Conservation (phyloP, 37 sponge, comb jelly and placozoan genomes). For the Petrosia ficiformis region DNA sequence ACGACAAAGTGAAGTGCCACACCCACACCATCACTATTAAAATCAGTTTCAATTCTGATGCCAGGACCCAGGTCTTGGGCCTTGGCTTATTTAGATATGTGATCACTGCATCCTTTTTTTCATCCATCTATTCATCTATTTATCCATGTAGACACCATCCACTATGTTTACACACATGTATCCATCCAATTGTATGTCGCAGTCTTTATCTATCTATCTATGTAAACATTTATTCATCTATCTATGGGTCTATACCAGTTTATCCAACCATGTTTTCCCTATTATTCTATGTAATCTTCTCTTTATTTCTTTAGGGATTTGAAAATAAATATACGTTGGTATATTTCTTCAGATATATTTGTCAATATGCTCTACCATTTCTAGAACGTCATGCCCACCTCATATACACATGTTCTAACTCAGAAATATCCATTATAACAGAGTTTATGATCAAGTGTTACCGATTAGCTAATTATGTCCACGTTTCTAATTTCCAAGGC, state of each 20-base stretch:
- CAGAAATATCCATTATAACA: neutral
- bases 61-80: no score
- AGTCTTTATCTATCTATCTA: no score
- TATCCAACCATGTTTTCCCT: slow-evolving; percentile 6
- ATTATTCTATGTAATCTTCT: slow-evolving; percentile 20
- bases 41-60: no score
- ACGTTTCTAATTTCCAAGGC: neutral
- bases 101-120: no score
- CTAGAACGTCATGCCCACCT: neutral
- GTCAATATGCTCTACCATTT: neutral
- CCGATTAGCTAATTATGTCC: neutral
- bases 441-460: neutral
- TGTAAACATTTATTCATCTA: neutral
- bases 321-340: neutral
- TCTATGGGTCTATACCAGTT: neutral
- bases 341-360: neutral
- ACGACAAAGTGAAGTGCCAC: no score
- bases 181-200: no score
- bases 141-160: no score
- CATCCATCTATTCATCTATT: no score
- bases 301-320: neutral
- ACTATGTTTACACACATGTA: no score
- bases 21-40: no score
- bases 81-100: no score
- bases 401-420: neutral